Evolutionary conservation across 2,113 vertebrate species (phyloP).

Genomic region (Halcyon malimbica): DNA sequence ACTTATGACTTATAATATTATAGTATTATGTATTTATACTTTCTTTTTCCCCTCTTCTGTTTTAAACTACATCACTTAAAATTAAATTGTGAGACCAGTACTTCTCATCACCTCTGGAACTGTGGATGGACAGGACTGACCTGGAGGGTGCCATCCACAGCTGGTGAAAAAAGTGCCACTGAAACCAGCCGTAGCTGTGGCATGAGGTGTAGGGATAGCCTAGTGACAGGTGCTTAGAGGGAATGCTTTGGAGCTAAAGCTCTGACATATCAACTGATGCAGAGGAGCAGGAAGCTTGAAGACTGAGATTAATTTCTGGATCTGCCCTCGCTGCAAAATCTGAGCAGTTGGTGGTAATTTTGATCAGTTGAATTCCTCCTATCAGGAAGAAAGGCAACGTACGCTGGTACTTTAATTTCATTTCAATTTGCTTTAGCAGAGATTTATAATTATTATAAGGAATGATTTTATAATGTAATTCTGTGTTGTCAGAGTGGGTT

Average conservation of each 20-base stretch:
- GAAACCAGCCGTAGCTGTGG: neutral
- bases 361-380: slow-evolving; percentile 5
- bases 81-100: neutral
- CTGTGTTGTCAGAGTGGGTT: slow-evolving; percentile 65
- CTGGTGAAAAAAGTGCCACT: neutral
- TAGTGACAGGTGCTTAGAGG: neutral
- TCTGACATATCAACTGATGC: neutral
- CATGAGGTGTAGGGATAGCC: neutral
- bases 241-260: neutral
- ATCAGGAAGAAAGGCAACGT: slow-evolving; percentile 10
- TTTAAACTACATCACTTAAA: neutral
- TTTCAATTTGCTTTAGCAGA: slow-evolving; percentile 64
- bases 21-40: neutral
- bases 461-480: slow-evolving; percentile 62
- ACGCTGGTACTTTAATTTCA: slow-evolving; percentile 26
- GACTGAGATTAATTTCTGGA: neutral
- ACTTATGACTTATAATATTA: neutral
- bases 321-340: neutral
- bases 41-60: neutral
- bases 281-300: neutral
- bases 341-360: neutral
- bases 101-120: neutral
- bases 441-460: slow-evolving; percentile 65
- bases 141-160: neutral
- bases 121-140: neutral